These are phyloP conservation scores for Lottia scabra DNA, from an alignment of 2,888 invertebrate genomes.

Conservation along the genomic window DNA sequence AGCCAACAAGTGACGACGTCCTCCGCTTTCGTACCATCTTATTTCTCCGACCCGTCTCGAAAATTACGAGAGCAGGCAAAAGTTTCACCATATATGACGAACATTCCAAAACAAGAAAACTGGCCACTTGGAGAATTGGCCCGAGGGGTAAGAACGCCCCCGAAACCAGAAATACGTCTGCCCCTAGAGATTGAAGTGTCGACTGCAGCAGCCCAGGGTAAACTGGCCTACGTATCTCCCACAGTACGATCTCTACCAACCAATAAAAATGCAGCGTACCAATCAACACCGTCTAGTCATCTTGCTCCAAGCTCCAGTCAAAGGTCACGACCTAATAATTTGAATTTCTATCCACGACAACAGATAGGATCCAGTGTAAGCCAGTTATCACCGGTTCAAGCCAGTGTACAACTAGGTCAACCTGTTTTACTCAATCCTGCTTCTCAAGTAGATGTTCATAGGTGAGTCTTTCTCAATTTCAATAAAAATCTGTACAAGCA, in stretches of 20 bases:
- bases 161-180: constrained; percentile 46
- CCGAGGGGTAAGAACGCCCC: constrained; percentile 26
- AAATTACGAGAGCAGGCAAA: constrained; percentile 46
- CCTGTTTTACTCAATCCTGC: constrained; percentile 58
- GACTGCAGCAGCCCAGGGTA: constrained; percentile 56
- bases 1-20: constrained; percentile 25
- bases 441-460: constrained; percentile 56
- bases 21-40: constrained; percentile 39
- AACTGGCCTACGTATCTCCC: constrained; percentile 61
- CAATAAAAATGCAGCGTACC: constrained; percentile 38
- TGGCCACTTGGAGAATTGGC: not conserved
- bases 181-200: constrained; percentile 54
- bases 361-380: constrained; percentile 41
- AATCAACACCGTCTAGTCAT: constrained; percentile 24
- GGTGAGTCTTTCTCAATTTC: constrained; percentile 36
- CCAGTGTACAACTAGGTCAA: constrained; percentile 52
- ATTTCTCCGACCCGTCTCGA: constrained; percentile 30
- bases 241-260: constrained; percentile 49
- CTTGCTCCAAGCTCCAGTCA: constrained; percentile 15
- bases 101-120: constrained; percentile 45
- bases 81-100: constrained; percentile 42
- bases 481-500: no score
- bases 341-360: constrained; percentile 40
- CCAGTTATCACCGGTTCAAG: constrained; percentile 58
- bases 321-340: constrained; percentile 39